Evolutionary conservation across 2,113 vertebrate genomes (phyloP).

Genomic region (Crotophaga sulcirostris): DNA sequence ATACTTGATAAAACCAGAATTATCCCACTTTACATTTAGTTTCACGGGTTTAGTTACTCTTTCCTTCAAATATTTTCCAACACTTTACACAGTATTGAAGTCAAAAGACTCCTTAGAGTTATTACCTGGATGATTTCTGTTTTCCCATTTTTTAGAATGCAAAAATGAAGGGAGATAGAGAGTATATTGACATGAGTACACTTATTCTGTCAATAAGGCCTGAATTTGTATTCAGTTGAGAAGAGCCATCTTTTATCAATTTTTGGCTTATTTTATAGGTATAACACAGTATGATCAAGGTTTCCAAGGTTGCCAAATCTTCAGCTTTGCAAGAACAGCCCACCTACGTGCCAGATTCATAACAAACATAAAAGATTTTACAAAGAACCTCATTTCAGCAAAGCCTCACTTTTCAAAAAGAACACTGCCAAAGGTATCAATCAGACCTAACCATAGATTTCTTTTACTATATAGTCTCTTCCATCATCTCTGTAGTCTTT

Average conservation of each 20-base stretch:
- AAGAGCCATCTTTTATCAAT: neutral
- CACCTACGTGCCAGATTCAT: neutral
- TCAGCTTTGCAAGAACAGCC: neutral
- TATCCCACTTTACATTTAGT: neutral
- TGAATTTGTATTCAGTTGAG: neutral
- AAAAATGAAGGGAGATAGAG: neutral
- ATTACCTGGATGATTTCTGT: neutral
- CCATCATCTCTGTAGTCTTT: constrained; percentile 14
- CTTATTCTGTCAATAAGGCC: neutral
- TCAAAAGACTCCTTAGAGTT: neutral
- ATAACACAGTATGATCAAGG: neutral
- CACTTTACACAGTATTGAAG: neutral
- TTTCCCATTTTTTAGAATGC: neutral
- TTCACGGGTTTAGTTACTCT: neutral
- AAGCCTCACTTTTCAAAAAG: constrained; percentile 45
- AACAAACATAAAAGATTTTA: constrained; percentile 9
- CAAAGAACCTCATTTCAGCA: neutral
- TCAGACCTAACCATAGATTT: constrained; percentile 33
- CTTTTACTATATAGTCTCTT: constrained; percentile 15
- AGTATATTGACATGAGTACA: neutral
- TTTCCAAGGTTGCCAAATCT: constrained; percentile 25
- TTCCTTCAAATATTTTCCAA: neutral
- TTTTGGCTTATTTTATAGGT: neutral
- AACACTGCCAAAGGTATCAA: constrained; percentile 53
- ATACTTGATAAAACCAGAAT: neutral